A percentile compares a stretch with the other conserved stretches of the same genome.
These are phyloP conservation scores for Petrocephalus sullivani DNA, from an alignment of 2,797 vertebrate species.

Conservation along the genomic window DNA sequence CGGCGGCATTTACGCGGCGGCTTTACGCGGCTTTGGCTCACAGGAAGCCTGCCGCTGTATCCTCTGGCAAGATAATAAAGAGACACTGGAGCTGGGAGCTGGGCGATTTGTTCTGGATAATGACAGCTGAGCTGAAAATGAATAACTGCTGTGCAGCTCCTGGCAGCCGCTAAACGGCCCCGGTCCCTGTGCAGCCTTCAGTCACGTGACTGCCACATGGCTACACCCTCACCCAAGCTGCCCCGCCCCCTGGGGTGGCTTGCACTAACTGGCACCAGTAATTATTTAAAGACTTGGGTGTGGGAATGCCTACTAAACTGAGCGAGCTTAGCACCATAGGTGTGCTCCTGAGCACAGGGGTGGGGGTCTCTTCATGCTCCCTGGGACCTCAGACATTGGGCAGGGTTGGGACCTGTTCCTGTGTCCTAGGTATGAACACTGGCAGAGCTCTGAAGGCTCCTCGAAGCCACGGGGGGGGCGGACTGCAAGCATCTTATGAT, in stretches of 20 bases:
- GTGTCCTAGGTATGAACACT: slow-evolving; percentile 53
- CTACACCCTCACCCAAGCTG: background rate
- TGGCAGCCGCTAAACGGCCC: background rate
- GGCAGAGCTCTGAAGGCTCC: slow-evolving; percentile 41
- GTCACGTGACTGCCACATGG: background rate
- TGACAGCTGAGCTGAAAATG: background rate
- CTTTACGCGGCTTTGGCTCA: background rate
- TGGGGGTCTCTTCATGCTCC: background rate
- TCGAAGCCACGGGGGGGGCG: slow-evolving; percentile 35
- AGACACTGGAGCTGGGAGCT: background rate
- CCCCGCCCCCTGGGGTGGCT: background rate
- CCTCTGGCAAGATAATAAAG: background rate
- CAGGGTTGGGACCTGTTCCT: background rate
- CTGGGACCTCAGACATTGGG: background rate
- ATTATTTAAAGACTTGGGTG: slow-evolving; percentile 25
- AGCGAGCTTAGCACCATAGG: background rate
- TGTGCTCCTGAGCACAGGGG: background rate
- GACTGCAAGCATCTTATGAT: slow-evolving; percentile 47
- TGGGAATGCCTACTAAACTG: background rate
- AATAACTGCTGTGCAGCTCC: background rate
- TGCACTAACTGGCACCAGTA: slow-evolving; percentile 31
- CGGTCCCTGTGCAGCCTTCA: background rate
- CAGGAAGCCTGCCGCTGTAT: background rate
- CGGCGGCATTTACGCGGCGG: background rate
- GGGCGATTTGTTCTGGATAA: background rate